Evolutionary conservation across 2,888 invertebrate species (phyloP).

Genomic region (Sicus ferrugineus): DNA sequence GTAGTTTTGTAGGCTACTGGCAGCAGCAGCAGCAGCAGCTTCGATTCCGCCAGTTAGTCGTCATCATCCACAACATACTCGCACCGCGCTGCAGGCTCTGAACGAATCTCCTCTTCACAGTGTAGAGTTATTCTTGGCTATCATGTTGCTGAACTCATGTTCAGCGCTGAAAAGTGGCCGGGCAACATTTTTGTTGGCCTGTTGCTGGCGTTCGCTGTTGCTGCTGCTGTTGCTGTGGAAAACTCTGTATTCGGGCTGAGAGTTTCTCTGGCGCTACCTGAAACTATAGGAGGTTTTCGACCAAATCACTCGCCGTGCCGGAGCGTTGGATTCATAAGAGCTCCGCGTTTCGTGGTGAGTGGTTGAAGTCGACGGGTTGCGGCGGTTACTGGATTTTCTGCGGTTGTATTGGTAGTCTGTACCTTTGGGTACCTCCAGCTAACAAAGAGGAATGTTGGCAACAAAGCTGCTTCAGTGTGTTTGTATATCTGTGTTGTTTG

Average conservation of each 20-base stretch:
- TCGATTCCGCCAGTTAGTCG: neutral
- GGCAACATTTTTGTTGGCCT: conserved; percentile 54
- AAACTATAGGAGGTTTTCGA: conserved; percentile 34
- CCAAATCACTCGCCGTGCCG: conserved; percentile 37
- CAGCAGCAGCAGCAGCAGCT: neutral
- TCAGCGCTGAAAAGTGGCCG: conserved; percentile 49
- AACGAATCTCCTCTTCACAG: neutral
- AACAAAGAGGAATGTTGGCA: conserved; percentile 19
- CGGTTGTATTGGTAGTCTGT: conserved; percentile 43
- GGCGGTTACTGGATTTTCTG: conserved; percentile 8
- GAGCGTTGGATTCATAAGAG: conserved; percentile 49
- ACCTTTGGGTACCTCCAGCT: conserved; percentile 41
- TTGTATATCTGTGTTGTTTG: conserved; percentile 12
- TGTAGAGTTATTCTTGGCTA: conserved; percentile 2
- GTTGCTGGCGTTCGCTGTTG: conserved; percentile 41
- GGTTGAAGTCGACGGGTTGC: conserved; percentile 60
- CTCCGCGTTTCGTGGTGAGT: conserved; percentile 62
- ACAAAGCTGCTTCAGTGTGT: conserved; percentile 8
- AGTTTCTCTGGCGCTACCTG: conserved; percentile 31
- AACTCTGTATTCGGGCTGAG: conserved; percentile 17
- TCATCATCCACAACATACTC: conserved; percentile 6
- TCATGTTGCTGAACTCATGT: conserved; percentile 32
- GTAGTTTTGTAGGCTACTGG: neutral
- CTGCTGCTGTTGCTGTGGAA: conserved; percentile 14
- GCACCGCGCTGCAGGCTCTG: no score